Evolutionary conservation across 2,888 invertebrate species (phyloP), one percentile per base, ranked within the genome.

Genomic region (Pycnomerus fuliginosus): DNA sequence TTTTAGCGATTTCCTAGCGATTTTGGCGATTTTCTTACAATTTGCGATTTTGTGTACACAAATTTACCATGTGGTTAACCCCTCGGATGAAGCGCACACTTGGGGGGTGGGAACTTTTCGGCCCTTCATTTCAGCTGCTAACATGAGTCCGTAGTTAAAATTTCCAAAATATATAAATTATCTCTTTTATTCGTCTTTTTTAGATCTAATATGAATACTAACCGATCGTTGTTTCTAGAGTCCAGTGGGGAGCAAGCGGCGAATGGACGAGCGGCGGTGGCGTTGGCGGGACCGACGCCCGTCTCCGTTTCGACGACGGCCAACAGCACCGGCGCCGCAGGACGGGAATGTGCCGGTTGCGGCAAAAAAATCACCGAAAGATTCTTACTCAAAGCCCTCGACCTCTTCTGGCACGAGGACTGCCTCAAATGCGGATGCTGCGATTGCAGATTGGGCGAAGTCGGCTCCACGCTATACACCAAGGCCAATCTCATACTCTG

Each of bases 381-480:
- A 71, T 88, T 79, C 71, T 80, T 92, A 28, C 79, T 92, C 57
- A 89, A 87, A 67, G 92, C 92, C 0, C 76, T 93, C 74, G 92
- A 93, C 69, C 78, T 90, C 68, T 90, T 83, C 74, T 94, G 94
- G 93, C 94, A 94, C 74, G 93, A 94, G 62, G 93, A 93, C 74
- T 93, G 93, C 65, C 80, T 94, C 52, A 93, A 93, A 68, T 90
- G 90, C 67, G 90, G 90, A 46, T 92, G 92, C 74, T 94, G 94
- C 68, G 90, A 92, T 73, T 93, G 92, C 71, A 79, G 92, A 35
- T 81, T 94, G n/a, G 93, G 92, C 1, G 93, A 94, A 73, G 91
- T 93, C 24, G 93, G 93, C 50, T 90, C 90, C 39, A 90, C 91
- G 52, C 78, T 93, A 34, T 94, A 90, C 74, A 89, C 90, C 60